Evolutionary conservation across 2,113 vertebrate species (phyloP).

Genomic region (Conger conger): DNA sequence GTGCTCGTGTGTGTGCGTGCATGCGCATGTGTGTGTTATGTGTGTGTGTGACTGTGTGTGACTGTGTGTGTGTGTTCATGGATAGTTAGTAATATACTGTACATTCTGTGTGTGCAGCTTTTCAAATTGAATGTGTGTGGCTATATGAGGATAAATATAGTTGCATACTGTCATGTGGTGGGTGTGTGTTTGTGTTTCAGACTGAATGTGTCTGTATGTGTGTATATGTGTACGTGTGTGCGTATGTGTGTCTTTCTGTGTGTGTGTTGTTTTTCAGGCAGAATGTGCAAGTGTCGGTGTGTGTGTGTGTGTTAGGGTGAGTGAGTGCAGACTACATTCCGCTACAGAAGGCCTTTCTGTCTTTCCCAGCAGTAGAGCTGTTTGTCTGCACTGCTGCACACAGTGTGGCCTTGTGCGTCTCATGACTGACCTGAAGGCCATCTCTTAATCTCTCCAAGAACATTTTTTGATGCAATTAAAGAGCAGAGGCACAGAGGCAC

Average conservation of each 20-base stretch:
- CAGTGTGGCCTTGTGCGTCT: conserved; percentile 28
- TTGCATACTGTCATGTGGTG: conserved; percentile 3
- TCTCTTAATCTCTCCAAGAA: conserved; percentile 25
- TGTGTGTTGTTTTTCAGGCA: not conserved
- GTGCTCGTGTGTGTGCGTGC: conserved; percentile 25
- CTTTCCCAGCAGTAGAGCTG: not conserved
- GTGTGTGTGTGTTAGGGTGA: not conserved
- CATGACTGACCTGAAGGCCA: conserved; percentile 35
- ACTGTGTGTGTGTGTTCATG: not conserved
- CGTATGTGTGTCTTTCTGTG: not conserved
- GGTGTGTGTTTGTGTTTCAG: conserved; percentile 46
- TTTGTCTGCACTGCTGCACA: conserved; percentile 23
- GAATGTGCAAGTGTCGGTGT: not conserved
- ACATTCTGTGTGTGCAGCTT: not conserved
- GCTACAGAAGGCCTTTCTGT: conserved; percentile 35
- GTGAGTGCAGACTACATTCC: not conserved
- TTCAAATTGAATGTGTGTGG: not conserved
- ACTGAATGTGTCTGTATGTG: not conserved
- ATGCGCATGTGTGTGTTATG: not conserved
- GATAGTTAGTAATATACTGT: not conserved
- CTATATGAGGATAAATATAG: not conserved
- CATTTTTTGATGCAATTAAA: conserved; percentile 24
- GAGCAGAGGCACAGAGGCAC: not conserved
- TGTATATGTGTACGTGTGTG: not conserved
- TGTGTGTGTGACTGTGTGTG: not conserved